Evolutionary conservation across 2,797 vertebrate species (phyloP), one percentile per base, ranked within the genome.

Genomic region (Ibycter americanus): DNA sequence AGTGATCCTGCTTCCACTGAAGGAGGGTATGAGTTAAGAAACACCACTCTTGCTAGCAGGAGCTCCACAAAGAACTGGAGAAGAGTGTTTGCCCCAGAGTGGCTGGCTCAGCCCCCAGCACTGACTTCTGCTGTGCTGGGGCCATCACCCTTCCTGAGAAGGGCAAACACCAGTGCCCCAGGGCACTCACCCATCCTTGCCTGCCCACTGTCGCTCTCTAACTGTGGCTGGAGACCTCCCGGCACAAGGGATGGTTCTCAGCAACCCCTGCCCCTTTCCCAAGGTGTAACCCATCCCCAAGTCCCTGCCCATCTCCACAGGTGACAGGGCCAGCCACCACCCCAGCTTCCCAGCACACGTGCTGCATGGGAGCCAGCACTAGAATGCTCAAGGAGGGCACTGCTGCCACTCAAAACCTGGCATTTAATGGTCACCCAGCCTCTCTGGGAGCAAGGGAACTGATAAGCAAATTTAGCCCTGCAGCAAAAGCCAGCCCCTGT

Each of bases 291-390:
- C 2, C 0, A 1, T 26, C 21, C 49, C 40, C 11, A 23, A 47
- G 25, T 9, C 25, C 21, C 29, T 19, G 15, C 5, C 31, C 14
- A 44, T 20, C 29, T 58, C 34, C 16, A 73, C 4, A 26, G 16
- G 9, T 5, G 21, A 31, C 21, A 62, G 16, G 15, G 7, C 4
- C 55, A 36, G 15, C 25, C 36, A 34, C 4, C 11, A 13, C 8
- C 3, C 19, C 4, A 9, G 19, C 17, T 46, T 18, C 10, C n/a
- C 26, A 82, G 27, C 1, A 0, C 34, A 12, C 1, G 0, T 55
- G 19, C 21, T 36, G 3, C n/a, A 21, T 15, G 4, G 31, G 15
- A 83, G n/a, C 2, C 52, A 46, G 34, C 34, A 59, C 14, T 17
- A 63, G 46, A n/a, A 15, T 29, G 12, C 6, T 1, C 8, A 14